Conservation (phyloP, 2,888 invertebrate species). For the Phanerotoma sp. region DNA sequence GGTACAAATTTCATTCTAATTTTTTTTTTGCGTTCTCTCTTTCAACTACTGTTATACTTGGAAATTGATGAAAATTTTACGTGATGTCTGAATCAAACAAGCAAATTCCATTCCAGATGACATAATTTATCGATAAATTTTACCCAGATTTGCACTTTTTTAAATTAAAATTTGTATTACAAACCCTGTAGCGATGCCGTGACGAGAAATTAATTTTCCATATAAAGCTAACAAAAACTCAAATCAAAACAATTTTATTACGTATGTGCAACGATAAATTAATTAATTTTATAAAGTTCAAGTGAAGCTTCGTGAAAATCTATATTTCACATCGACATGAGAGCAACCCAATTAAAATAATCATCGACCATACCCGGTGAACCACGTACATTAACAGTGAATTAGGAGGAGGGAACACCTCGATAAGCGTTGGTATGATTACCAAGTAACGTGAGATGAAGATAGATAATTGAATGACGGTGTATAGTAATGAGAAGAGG, state of each 20-base stretch:
- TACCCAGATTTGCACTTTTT: constrained; percentile 6
- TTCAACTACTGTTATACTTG: constrained; percentile 11
- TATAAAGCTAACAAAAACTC: not conserved
- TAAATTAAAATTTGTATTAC: not conserved
- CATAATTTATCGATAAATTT: constrained; percentile 6
- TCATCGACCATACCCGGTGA: constrained; percentile 12
- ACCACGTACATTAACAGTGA: constrained; percentile 9
- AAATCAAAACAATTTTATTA: not conserved
- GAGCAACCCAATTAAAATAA: constrained; percentile 22
- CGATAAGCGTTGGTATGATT: constrained; percentile 18
- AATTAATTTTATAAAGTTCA: not conserved
- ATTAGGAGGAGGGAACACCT: constrained; percentile 11
- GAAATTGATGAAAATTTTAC: constrained; percentile 4
- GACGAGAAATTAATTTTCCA: constrained; percentile 9
- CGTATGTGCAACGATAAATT: not conserved
- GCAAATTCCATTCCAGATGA: not conserved
- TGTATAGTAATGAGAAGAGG: not conserved
- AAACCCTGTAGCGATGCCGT: not conserved
- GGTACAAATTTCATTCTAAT: not conserved
- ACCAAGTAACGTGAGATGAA: constrained; percentile 14
- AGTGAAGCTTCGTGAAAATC: not conserved
- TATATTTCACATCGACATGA: not conserved
- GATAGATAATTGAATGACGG: constrained; percentile 20
- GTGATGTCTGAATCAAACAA: constrained; percentile 14
- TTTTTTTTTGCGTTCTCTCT: not conserved